These are phyloP conservation scores for Blastobasis lacticolella DNA, from an alignment of 2,888 invertebrate species.

Conservation along the genomic window DNA sequence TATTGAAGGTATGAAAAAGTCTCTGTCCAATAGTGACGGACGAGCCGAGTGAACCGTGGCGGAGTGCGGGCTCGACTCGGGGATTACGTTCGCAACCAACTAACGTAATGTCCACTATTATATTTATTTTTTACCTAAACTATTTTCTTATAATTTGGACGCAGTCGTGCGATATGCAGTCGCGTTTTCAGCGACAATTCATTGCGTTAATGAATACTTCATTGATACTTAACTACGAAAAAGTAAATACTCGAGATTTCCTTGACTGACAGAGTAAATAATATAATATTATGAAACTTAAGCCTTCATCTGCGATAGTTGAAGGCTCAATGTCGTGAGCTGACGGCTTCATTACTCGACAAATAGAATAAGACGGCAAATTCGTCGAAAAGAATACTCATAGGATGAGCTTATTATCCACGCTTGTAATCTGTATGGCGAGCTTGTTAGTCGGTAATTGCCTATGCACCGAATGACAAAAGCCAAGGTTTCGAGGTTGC, in stretches of 20 bases:
- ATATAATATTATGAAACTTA: slow-evolving; percentile 17
- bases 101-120: slow-evolving; percentile 1
- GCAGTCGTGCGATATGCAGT: background rate
- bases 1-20: slow-evolving; percentile 44
- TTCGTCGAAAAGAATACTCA: slow-evolving; percentile 12
- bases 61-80: slow-evolving; percentile 22
- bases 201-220: no score
- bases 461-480: slow-evolving; percentile 5
- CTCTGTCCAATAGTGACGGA: slow-evolving; percentile 36
- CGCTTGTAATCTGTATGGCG: slow-evolving; percentile 10
- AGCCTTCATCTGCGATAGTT: slow-evolving; percentile 27
- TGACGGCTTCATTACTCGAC: slow-evolving; percentile 35
- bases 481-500: slow-evolving; percentile 5
- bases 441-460: slow-evolving; percentile 14
- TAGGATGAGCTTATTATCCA: slow-evolving; percentile 8
- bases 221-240: no score
- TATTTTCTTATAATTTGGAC: background rate
- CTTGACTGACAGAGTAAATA: slow-evolving; percentile 8
- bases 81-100: slow-evolving; percentile 19
- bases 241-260: no score
- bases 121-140: slow-evolving; percentile 1
- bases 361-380: slow-evolving; percentile 23
- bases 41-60: slow-evolving; percentile 35
- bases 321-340: slow-evolving; percentile 24
- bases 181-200: no score